phyloP scores from a whole-genome alignment of 2,888 invertebrate genomes.

The Alloscopus bannaensis region DNA sequence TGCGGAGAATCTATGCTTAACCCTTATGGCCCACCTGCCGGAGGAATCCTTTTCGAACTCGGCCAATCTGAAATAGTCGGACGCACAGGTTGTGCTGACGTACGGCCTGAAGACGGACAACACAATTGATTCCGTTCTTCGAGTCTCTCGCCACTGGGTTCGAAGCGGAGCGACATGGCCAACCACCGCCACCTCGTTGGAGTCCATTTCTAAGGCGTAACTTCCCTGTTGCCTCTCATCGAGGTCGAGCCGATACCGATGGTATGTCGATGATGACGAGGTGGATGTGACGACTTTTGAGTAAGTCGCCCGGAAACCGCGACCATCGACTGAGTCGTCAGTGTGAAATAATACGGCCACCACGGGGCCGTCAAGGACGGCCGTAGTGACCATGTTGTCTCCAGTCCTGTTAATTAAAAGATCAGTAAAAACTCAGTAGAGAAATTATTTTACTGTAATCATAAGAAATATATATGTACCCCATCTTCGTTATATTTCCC shows the following conservation, averaged over 20 bases:
- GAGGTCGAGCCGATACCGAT: neutral
- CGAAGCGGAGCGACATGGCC: neutral
- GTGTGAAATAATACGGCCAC: slow-evolving; percentile 35
- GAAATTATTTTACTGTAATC: neutral
- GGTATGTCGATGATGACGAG: neutral
- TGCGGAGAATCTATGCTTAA: too few species aligned
- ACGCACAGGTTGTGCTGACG: neutral
- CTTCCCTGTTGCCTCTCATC: neutral
- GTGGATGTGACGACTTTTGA: neutral
- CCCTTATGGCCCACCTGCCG: too few species aligned
- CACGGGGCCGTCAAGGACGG: slow-evolving; percentile 33
- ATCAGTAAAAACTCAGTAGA: neutral
- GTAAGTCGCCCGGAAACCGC: slow-evolving; percentile 34
- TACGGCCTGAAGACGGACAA: neutral
- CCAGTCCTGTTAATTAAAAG: neutral
- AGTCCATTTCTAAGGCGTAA: neutral
- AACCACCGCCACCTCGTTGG: slow-evolving; percentile 12
- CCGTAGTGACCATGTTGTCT: neutral
- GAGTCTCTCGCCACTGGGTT: slow-evolving; percentile 4
- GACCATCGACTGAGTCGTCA: slow-evolving; percentile 34
- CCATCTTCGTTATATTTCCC: slow-evolving; percentile 10
- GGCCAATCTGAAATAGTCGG: neutral
- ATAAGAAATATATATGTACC: neutral
- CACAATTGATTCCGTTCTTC: neutral
- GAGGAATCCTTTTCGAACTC: neutral